Evolutionary conservation across 2,797 vertebrate species (phyloP).

Genomic region (Denticeps clupeoides): DNA sequence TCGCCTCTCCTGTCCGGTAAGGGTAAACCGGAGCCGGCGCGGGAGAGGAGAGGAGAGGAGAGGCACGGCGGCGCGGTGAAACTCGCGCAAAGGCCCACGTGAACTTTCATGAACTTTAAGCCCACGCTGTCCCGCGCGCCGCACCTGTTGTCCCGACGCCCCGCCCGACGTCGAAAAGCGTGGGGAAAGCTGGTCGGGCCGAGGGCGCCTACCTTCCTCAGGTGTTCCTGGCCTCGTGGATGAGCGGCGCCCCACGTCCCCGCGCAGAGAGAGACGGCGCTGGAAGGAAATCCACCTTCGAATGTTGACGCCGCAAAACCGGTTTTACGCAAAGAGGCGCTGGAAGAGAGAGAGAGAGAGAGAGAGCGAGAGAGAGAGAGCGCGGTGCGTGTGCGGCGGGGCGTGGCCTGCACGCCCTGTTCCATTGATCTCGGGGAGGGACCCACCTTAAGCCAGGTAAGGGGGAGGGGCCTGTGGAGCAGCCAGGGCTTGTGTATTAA

Average conservation of each 20-base stretch:
- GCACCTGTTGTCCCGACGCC: not conserved
- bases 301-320: not conserved
- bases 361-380: not conserved
- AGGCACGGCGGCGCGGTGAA: no score
- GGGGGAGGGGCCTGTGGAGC: no score
- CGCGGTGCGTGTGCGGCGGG: not conserved
- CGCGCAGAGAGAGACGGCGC: not conserved
- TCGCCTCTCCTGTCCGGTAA: no score
- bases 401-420: slow-evolving; percentile 1
- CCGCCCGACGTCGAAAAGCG: not conserved
- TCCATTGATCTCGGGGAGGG: not conserved
- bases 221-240: not conserved
- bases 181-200: no score
- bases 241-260: not conserved
- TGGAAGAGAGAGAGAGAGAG: not conserved
- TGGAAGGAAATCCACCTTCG: not conserved
- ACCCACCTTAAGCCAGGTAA: no score
- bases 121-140: no score
- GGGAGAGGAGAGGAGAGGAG: no score
- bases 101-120: no score
- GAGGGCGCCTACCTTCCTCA: not conserved
- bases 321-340: not conserved
- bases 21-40: no score
- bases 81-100: no score
- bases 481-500: no score